A percentile compares a stretch with the other conserved stretches of the same genome.
Evolutionary conservation across 1,140 invertebrate genomes (phyloP).

Genomic region (Magallana angulata): DNA sequence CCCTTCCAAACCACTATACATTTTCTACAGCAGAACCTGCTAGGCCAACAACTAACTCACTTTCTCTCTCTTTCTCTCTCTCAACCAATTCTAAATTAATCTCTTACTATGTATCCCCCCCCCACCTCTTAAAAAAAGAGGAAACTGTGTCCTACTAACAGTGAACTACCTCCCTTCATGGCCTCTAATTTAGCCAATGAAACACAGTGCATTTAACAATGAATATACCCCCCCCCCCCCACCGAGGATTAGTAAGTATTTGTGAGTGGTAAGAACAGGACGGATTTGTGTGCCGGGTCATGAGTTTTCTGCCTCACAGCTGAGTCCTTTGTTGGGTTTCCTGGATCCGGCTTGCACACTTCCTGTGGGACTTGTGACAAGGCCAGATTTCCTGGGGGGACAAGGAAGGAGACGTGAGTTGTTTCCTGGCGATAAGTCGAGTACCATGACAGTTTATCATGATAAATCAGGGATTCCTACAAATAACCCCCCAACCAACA

Average conservation of each 20-base stretch:
- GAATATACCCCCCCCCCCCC: background rate
- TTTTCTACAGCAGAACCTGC: too few relatives aligned
- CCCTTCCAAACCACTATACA: too few relatives aligned
- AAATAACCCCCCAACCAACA: background rate
- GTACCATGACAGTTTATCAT: background rate
- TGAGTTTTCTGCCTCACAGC: background rate
- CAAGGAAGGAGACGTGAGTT: slow-evolving; percentile 16
- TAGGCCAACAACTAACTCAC: too few relatives aligned
- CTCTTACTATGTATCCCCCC: too few relatives aligned
- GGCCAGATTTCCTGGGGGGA: slow-evolving; percentile 18
- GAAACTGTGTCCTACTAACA: too few relatives aligned
- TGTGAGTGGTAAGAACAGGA: background rate
- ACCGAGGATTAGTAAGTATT: background rate
- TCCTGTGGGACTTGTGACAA: background rate
- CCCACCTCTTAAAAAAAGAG: too few relatives aligned
- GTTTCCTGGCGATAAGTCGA: slow-evolving; percentile 14
- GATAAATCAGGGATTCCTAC: background rate
- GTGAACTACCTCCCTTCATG: too few relatives aligned
- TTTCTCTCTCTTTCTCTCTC: too few relatives aligned
- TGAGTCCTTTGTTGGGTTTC: background rate
- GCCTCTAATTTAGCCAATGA: too few relatives aligned
- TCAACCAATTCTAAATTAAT: background rate
- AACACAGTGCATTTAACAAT: too few relatives aligned
- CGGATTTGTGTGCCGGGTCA: background rate
- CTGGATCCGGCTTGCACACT: slow-evolving; percentile 12